Conservation (phyloP, 2,888 invertebrate genomes). For the Acanthosepion pharaonis region DNA sequence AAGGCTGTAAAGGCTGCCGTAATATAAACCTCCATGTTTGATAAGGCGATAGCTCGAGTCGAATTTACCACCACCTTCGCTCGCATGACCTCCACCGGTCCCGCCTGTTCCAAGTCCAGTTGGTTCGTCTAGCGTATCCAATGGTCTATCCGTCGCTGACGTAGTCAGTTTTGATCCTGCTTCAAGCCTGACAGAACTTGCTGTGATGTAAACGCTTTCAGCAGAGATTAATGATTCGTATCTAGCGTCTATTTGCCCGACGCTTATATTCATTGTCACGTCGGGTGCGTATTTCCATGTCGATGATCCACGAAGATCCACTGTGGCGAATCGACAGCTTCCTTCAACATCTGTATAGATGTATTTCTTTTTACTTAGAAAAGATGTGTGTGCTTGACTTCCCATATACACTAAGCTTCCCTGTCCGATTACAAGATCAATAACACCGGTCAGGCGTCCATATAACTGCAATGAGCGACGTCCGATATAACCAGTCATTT, state of each 20-base stretch:
- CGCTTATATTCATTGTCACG: conserved; percentile 52
- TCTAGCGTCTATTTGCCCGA: conserved; percentile 58
- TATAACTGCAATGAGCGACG: conserved; percentile 56
- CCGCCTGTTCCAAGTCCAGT: conserved; percentile 56
- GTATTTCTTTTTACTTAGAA: conserved; percentile 53
- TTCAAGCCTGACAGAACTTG: conserved; percentile 59
- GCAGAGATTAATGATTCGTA: conserved; percentile 60
- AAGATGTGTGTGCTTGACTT: conserved; percentile 59
- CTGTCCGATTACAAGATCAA: conserved; percentile 58
- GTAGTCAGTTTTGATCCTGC: conserved; percentile 62
- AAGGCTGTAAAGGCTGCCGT: conserved; percentile 59
- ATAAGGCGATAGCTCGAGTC: conserved; percentile 47
- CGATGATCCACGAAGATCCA: conserved; percentile 61
- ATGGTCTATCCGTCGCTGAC: conserved; percentile 59
- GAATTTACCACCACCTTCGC: conserved; percentile 58
- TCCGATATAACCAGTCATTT: conserved; percentile 53
- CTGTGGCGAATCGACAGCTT: conserved; percentile 56
- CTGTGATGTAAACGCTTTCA: conserved; percentile 59
- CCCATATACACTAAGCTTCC: conserved; percentile 58
- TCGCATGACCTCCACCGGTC: conserved; percentile 64
- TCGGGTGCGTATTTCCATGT: conserved; percentile 58
- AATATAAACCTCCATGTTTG: conserved; percentile 57
- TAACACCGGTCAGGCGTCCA: conserved; percentile 61
- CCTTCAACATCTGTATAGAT: conserved; percentile 54
- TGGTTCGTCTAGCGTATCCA: conserved; percentile 57